Evolutionary conservation across 2,888 invertebrate genomes (phyloP).

Genomic region (Phaonia tiefii): DNA sequence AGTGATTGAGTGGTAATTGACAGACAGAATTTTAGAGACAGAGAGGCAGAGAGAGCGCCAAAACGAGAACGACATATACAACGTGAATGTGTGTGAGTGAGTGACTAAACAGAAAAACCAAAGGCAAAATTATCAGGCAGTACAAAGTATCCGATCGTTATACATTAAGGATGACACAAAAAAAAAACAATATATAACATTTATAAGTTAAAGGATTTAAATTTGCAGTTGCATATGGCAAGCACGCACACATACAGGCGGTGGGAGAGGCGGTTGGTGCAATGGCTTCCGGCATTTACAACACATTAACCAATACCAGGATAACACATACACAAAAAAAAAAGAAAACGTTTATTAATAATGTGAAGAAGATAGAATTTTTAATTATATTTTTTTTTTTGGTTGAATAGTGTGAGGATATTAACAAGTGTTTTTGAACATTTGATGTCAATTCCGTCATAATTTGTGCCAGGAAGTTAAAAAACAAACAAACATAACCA

Average conservation of each 20-base stretch:
- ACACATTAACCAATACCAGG: background rate
- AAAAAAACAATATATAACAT: background rate
- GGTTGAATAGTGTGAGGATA: background rate
- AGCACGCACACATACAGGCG: slow-evolving; percentile 1
- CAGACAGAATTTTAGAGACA: background rate
- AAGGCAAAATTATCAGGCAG: slow-evolving; percentile 18
- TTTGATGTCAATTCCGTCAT: background rate
- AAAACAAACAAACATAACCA: slow-evolving; percentile 42
- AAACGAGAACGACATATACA: background rate
- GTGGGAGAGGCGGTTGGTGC: slow-evolving; percentile 4
- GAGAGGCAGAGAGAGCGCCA: background rate
- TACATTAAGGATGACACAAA: background rate
- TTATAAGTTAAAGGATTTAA: no score
- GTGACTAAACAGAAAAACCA: no score
- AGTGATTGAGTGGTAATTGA: background rate
- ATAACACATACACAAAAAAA: slow-evolving; percentile 4
- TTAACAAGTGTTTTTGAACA: background rate
- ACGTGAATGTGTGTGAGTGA: slow-evolving; percentile 8
- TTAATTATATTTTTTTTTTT: no score
- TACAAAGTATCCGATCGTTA: background rate
- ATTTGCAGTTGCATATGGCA: background rate
- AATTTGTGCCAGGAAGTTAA: slow-evolving; percentile 35
- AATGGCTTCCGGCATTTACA: slow-evolving; percentile 7
- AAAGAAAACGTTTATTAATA: background rate
- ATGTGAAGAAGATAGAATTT: background rate